phyloP scores from a whole-genome alignment of 2,113 vertebrate species.

The Petromus typicus region DNA sequence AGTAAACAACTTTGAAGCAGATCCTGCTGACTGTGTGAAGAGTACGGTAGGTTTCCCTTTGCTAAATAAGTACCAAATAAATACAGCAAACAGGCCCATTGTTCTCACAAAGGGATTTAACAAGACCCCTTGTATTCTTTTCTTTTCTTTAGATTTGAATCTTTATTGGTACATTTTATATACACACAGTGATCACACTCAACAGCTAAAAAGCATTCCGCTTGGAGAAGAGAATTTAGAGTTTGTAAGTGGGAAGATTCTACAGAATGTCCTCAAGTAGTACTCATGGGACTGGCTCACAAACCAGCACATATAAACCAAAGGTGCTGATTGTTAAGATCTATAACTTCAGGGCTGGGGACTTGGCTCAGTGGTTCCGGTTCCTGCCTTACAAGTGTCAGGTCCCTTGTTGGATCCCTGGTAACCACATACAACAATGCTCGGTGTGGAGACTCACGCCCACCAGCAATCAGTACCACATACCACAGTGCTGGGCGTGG shows the following conservation, averaged over 20 bases:
- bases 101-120: background rate
- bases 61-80: background rate
- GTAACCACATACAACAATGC: too few species aligned
- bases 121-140: background rate
- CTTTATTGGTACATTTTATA: too few species aligned
- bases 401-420: too few species aligned
- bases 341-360: too few species aligned
- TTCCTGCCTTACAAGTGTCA: too few species aligned
- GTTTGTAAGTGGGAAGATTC: constrained; percentile 31
- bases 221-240: background rate
- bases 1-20: constrained; percentile 47
- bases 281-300: background rate
- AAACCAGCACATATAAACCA: background rate
- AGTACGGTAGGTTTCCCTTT: constrained; percentile 12
- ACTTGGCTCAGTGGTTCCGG: too few species aligned
- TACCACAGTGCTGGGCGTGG: too few species aligned
- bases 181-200: too few species aligned
- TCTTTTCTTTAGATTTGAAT: too few species aligned
- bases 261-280: constrained; percentile 23
- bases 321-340: constrained; percentile 14
- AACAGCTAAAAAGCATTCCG: background rate
- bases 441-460: too few species aligned
- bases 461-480: too few species aligned
- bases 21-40: background rate
- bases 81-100: background rate